Conservation (phyloP, 2,888 invertebrate species). For the Plebejus argus region DNA sequence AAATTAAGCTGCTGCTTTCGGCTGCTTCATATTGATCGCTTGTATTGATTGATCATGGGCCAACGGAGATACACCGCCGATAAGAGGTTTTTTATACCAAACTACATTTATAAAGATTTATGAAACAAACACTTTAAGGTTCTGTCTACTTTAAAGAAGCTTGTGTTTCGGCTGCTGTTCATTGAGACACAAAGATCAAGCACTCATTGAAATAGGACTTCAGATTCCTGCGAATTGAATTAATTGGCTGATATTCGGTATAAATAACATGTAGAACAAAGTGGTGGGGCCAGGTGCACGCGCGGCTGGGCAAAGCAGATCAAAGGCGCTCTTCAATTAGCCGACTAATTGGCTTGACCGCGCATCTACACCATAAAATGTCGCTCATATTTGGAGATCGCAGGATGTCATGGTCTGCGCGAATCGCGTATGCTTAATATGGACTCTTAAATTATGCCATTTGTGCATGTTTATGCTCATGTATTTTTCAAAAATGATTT, state of each 20-base stretch:
- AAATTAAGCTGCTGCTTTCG: no score
- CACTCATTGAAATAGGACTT: background rate
- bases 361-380: conserved; percentile 42
- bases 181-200: background rate
- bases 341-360: conserved; percentile 74
- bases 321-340: conserved; percentile 66
- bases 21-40: no score
- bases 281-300: conserved; percentile 52
- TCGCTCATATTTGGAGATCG: conserved; percentile 32
- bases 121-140: no score
- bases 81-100: no score
- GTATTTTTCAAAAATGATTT: no score
- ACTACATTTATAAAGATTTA: no score
- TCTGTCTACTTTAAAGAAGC: no score
- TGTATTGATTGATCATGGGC: no score
- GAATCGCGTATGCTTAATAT: background rate
- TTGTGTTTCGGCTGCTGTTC: background rate
- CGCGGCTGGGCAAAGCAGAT: conserved; percentile 59
- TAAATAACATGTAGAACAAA: conserved; percentile 35
- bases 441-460: background rate
- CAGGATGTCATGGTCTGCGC: conserved; percentile 15
- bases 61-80: no score
- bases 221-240: conserved; percentile 1
- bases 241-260: conserved; percentile 26
- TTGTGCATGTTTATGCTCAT: background rate